Evolutionary conservation across 2,797 vertebrate genomes (phyloP).

Genomic region (Mus caroli): DNA sequence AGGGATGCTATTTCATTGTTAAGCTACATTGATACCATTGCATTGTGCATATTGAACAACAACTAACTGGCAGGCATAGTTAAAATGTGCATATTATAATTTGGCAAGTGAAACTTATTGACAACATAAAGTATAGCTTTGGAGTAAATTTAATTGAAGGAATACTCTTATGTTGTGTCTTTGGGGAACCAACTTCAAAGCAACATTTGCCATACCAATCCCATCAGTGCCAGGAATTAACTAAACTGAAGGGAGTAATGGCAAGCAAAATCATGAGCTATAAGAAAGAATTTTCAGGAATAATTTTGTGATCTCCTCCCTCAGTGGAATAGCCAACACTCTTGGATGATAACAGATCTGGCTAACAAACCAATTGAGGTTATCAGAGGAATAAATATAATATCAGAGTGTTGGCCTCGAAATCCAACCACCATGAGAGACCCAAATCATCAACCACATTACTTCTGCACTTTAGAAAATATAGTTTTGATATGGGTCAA

Average conservation of each 20-base stretch:
- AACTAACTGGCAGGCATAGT: background rate
- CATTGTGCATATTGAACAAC: background rate
- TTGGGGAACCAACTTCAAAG: background rate
- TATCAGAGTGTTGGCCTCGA: background rate
- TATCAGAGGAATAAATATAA: constrained; percentile 9
- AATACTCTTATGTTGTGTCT: background rate
- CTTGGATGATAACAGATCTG: background rate
- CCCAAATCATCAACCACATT: background rate
- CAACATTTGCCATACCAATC: background rate
- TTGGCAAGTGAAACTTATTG: constrained; percentile 24
- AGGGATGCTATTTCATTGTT: background rate
- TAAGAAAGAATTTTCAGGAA: background rate
- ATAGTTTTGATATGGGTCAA: constrained; percentile 5
- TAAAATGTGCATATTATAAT: constrained; percentile 10
- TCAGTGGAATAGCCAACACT: background rate
- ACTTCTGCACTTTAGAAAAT: background rate
- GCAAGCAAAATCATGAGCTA: background rate
- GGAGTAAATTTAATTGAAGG: background rate
- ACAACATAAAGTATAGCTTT: background rate
- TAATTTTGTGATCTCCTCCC: background rate
- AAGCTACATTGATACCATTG: background rate
- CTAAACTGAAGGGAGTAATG: background rate
- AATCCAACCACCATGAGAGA: background rate
- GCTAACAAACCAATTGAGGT: background rate
- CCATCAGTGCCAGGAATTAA: background rate